These are phyloP conservation scores for Nycticorax nycticorax DNA, from an alignment of 2,113 vertebrate species.

Conservation along the genomic window DNA sequence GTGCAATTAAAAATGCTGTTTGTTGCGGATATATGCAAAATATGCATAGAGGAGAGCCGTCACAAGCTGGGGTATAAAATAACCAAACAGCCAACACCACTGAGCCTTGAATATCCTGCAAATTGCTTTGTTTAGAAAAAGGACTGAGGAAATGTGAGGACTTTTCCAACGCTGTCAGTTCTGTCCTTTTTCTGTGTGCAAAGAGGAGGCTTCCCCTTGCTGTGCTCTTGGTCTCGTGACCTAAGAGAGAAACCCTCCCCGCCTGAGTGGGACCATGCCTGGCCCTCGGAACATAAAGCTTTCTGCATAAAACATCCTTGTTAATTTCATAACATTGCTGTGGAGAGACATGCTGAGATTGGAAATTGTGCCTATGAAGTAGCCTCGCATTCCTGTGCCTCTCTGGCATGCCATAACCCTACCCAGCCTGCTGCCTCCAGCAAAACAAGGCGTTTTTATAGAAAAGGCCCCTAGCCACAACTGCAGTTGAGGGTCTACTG, in stretches of 20 bases:
- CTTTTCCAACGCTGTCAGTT: not conserved
- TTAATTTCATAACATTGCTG: not conserved
- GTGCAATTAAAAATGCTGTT: not conserved
- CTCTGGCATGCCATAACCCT: not conserved
- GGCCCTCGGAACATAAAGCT: not conserved
- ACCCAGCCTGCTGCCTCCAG: not conserved
- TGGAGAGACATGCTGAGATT: not conserved
- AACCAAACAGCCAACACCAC: not conserved
- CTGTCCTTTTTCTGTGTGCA: not conserved
- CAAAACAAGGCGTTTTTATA: not conserved
- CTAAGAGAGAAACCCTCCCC: not conserved
- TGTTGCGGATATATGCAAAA: not conserved
- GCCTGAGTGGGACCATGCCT: rapidly evolving
- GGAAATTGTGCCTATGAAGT: not conserved
- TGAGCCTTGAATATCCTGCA: not conserved
- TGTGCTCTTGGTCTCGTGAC: not conserved
- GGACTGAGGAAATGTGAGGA: not conserved
- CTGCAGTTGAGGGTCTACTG: not conserved
- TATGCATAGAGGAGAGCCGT: not conserved
- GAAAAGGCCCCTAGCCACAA: not conserved
- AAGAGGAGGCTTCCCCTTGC: not conserved
- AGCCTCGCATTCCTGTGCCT: not conserved
- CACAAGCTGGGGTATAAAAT: not conserved
- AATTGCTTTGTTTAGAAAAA: not conserved
- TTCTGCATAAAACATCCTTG: not conserved